A percentile compares a stretch with the other conserved stretches of the same genome.
Evolutionary conservation across 1,140 invertebrate genomes (phyloP).

Genomic region (Neelides sp.): DNA sequence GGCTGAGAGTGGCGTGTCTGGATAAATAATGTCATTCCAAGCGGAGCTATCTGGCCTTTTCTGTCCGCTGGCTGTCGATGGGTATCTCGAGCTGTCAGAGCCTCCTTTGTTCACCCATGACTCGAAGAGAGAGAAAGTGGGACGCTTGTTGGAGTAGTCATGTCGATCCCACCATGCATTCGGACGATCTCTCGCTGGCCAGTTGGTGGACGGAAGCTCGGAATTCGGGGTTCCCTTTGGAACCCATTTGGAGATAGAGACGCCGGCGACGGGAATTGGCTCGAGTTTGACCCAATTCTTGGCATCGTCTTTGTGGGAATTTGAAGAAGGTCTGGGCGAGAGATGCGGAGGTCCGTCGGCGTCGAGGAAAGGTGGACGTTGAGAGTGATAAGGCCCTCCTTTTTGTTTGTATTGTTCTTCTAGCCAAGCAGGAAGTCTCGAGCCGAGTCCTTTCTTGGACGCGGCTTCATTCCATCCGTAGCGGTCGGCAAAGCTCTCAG

Average conservation of each 20-base stretch:
- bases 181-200: slow-evolving; percentile 15
- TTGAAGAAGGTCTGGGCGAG: no score
- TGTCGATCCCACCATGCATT: slow-evolving; percentile 25
- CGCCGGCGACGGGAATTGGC: slow-evolving; percentile 25
- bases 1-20: slow-evolving; percentile 22
- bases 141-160: slow-evolving; percentile 7
- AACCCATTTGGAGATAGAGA: slow-evolving; percentile 30
- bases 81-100: background rate
- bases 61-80: background rate
- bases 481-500: slow-evolving; percentile 27
- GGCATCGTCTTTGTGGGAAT: slow-evolving; percentile 16
- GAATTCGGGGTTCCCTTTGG: slow-evolving; percentile 25
- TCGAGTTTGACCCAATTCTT: slow-evolving; percentile 30
- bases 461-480: slow-evolving; percentile 19
- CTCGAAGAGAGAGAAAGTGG: background rate
- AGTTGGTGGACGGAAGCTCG: slow-evolving; percentile 27
- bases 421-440: slow-evolving; percentile 23
- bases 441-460: slow-evolving; percentile 7
- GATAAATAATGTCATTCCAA: slow-evolving; percentile 30
- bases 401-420: slow-evolving; percentile 22
- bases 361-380: no score
- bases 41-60: background rate
- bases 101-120: slow-evolving; percentile 7
- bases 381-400: no score
- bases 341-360: no score